Conservation (phyloP, 2,888 invertebrate species). For the Beris morrisii region DNA sequence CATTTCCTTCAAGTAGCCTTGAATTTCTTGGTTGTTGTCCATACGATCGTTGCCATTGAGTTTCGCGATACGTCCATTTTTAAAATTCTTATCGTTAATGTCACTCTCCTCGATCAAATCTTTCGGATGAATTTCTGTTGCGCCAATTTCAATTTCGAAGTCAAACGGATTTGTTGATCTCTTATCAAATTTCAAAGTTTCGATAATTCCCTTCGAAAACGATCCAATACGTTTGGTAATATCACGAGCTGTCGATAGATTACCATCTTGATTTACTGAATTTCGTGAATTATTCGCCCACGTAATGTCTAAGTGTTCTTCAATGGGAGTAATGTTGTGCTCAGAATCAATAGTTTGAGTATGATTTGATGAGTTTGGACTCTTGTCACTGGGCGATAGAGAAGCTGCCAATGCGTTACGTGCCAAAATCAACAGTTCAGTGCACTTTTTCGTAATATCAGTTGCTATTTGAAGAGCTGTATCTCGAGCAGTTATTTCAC, state of each 20-base stretch:
- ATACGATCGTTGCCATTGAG: constrained; percentile 53
- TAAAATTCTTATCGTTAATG: constrained; percentile 50
- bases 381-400: constrained; percentile 61
- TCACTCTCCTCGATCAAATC: constrained; percentile 52
- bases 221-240: constrained; percentile 56
- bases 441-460: constrained; percentile 74
- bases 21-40: constrained; percentile 44
- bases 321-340: constrained; percentile 57
- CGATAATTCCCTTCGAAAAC: constrained; percentile 56
- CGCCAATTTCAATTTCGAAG: constrained; percentile 55
- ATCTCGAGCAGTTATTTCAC: constrained; percentile 53
- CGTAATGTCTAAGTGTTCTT: constrained; percentile 56
- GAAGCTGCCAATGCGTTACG: constrained; percentile 66
- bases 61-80: constrained; percentile 52
- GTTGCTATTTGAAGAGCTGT: constrained; percentile 72
- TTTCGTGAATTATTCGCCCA: constrained; percentile 55
- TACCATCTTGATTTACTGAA: constrained; percentile 50
- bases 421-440: constrained; percentile 75
- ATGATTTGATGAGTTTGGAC: constrained; percentile 57
- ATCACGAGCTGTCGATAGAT: constrained; percentile 52
- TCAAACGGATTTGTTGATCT: constrained; percentile 56
- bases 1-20: constrained; percentile 43
- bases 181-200: constrained; percentile 55
- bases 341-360: constrained; percentile 57
- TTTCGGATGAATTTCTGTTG: constrained; percentile 54